phyloP scores from a whole-genome alignment of 2,113 vertebrate genomes.

The Amblyornis subalaris region DNA sequence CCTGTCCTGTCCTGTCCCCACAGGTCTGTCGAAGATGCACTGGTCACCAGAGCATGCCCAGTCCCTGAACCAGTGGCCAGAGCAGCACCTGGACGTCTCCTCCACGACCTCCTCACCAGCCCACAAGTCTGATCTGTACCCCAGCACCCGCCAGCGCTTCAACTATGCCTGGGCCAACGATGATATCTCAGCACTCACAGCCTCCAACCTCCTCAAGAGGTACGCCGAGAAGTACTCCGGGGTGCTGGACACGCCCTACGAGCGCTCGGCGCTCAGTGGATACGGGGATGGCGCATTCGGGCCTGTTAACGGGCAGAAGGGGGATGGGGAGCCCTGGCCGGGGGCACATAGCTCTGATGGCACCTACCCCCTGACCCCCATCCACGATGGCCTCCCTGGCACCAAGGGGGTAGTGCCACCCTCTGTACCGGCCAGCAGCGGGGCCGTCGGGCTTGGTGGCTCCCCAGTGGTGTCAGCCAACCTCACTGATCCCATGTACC shows the following conservation, averaged over 20 bases:
- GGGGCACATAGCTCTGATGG: constrained; percentile 77
- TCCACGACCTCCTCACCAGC: constrained; percentile 94
- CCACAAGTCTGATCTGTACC: constrained; percentile 88
- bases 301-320: constrained; percentile 82
- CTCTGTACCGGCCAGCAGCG: constrained; percentile 46
- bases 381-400: constrained; percentile 81
- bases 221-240: constrained; percentile 96
- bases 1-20: rapidly evolving
- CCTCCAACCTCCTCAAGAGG: constrained; percentile 95
- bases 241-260: constrained; percentile 87
- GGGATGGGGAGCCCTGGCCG: constrained; percentile 87
- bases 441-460: constrained; percentile 72
- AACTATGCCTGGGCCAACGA: constrained; percentile 97
- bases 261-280: constrained; percentile 77
- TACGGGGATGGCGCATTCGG: constrained; percentile 82
- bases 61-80: constrained; percentile 96
- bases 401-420: constrained; percentile 68
- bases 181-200: constrained; percentile 93
- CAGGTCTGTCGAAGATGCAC: constrained; percentile 93
- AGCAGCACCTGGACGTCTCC: constrained; percentile 97
- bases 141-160: constrained; percentile 80
- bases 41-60: constrained; percentile 99
- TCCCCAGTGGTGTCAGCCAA: constrained; percentile 79
- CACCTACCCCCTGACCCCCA: constrained; percentile 77
- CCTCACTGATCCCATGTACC: constrained; percentile 85